Conservation (phyloP, 2,113 vertebrate genomes). For the Python bivittatus region DNA sequence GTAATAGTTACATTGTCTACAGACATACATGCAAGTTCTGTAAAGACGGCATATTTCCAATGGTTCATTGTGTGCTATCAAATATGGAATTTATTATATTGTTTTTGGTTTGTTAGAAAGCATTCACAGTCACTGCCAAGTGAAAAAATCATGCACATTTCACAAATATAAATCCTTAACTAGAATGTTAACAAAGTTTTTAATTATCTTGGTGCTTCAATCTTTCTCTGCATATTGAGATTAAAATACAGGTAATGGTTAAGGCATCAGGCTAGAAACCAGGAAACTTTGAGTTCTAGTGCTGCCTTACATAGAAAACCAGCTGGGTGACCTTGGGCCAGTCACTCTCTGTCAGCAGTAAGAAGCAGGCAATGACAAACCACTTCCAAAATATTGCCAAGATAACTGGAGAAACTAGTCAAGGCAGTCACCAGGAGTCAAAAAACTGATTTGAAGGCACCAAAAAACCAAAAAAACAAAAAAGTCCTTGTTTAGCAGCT, state of each 20-base stretch:
- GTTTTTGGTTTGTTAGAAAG: conserved; percentile 54
- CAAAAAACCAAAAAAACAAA: neutral
- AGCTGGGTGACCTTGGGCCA: neutral
- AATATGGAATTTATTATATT: conserved; percentile 16
- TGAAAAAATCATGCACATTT: conserved; percentile 28
- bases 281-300: neutral
- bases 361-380: neutral
- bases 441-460: neutral
- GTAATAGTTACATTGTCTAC: neutral
- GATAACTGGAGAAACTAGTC: neutral
- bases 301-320: neutral
- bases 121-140: conserved; percentile 54
- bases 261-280: neutral
- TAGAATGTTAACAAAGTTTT: conserved; percentile 34
- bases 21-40: neutral
- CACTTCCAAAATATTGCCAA: neutral
- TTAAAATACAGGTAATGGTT: neutral
- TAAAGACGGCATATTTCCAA: neutral
- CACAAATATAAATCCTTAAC: conserved; percentile 18
- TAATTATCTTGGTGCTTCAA: conserved; percentile 49
- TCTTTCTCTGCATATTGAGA: neutral
- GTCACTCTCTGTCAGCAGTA: neutral
- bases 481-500: neutral
- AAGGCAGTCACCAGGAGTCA: neutral
- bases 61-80: neutral